phyloP scores from a whole-genome alignment of 2,797 vertebrate genomes.

The Alouatta caraya region DNA sequence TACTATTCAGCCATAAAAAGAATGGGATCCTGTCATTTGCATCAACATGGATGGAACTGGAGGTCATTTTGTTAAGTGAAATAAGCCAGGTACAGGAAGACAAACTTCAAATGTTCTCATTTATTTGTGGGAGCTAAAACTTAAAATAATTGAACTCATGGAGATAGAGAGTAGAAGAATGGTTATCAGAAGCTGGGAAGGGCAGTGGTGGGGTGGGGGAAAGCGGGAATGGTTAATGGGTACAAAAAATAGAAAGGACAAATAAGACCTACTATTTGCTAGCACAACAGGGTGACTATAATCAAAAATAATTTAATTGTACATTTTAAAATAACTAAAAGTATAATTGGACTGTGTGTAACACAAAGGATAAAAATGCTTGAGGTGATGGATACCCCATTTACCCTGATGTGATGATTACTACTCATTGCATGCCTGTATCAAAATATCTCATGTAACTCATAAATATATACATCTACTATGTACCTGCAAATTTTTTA shows the following conservation, averaged over 20 bases:
- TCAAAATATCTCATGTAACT: not conserved
- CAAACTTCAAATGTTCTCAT: not conserved
- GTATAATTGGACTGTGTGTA: not conserved
- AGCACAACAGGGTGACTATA: not conserved
- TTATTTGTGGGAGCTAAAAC: not conserved
- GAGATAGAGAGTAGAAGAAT: not conserved
- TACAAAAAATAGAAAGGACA: too few species aligned
- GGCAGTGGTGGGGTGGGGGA: not conserved
- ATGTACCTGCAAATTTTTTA: accelerated
- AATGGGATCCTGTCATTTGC: not conserved
- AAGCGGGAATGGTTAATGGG: not conserved
- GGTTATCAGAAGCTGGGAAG: not conserved
- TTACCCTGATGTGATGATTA: not conserved
- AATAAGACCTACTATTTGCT: not conserved
- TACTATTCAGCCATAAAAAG: not conserved
- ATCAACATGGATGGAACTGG: not conserved
- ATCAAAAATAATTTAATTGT: not conserved
- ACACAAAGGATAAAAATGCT: not conserved
- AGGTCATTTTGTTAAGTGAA: not conserved
- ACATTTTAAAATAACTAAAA: not conserved
- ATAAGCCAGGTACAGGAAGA: not conserved
- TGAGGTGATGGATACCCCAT: not conserved
- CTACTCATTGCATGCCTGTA: not conserved
- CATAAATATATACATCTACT: not conserved
- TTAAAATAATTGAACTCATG: not conserved